These are phyloP conservation scores for Listronotus bonariensis DNA, from an alignment of 1,140 invertebrate species.

Conservation along the genomic window DNA sequence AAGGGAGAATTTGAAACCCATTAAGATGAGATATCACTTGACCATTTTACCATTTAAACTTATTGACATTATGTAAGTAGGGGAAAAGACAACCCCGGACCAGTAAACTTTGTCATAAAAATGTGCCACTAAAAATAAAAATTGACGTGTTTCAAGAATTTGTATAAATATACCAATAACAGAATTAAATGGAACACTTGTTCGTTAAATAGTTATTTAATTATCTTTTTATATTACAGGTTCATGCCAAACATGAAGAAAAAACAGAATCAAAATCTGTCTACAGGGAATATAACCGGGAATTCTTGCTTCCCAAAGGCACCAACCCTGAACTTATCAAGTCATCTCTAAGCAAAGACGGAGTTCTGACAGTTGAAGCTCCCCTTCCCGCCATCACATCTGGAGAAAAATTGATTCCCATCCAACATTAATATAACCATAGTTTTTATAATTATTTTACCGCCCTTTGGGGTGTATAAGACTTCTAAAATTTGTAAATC, in stretches of 20 bases:
- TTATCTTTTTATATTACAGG: constrained; percentile 64
- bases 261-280: constrained; percentile 92
- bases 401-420: constrained; percentile 78
- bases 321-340: constrained; percentile 92
- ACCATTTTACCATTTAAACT: no score
- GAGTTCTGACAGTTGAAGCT: constrained; percentile 92
- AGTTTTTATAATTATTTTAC: constrained; percentile 4
- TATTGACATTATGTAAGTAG: no score
- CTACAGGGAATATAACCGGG: constrained; percentile 94
- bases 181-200: no score
- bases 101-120: no score
- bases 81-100: no score
- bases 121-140: no score
- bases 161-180: no score
- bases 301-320: constrained; percentile 92
- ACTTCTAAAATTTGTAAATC: not conserved
- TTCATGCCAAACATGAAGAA: constrained; percentile 95
- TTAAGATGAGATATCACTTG: no score
- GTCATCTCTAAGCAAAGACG: constrained; percentile 88
- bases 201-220: constrained; percentile 13
- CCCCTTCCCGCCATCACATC: constrained; percentile 77
- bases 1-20: no score
- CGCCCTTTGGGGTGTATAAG: not conserved
- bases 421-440: constrained; percentile 65
- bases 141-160: no score